A percentile compares a stretch with the other conserved stretches of the same genome.
Evolutionary conservation across 2,888 invertebrate species (phyloP).

Genomic region (Boloria euphrosyne): DNA sequence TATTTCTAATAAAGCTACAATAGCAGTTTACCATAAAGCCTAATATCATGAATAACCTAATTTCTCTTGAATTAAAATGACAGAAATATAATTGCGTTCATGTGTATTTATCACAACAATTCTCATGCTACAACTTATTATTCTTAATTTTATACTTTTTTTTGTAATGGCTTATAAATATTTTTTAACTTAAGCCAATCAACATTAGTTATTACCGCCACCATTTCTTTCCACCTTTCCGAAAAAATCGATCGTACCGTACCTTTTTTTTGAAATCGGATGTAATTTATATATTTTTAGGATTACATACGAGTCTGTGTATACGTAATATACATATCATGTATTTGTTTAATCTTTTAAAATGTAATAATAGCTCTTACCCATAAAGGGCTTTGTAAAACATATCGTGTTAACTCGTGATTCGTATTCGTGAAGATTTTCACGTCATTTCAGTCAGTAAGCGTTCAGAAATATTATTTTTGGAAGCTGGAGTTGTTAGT

Average conservation of each 20-base stretch:
- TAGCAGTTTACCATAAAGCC: constrained; percentile 32
- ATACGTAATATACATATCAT: not conserved
- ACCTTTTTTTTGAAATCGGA: not conserved
- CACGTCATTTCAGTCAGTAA: constrained; percentile 65
- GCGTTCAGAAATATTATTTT: constrained; percentile 77
- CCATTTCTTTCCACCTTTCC: not conserved
- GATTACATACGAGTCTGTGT: not conserved
- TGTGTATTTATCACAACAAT: constrained; percentile 15
- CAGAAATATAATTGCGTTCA: constrained; percentile 13
- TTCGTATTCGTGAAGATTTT: constrained; percentile 73
- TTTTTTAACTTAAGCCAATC: too few species aligned
- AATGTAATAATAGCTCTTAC: constrained; percentile 59
- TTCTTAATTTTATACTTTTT: not conserved
- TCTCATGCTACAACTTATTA: not conserved
- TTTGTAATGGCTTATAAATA: too few species aligned
- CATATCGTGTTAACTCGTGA: constrained; percentile 65
- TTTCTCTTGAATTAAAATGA: constrained; percentile 31
- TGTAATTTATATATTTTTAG: not conserved
- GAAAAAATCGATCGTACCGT: not conserved
- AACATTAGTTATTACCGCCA: too few species aligned
- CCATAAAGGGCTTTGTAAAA: constrained; percentile 57
- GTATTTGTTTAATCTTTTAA: constrained; percentile 8
- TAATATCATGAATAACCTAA: constrained; percentile 30
- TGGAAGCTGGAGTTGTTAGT: constrained; percentile 75
- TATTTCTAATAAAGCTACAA: constrained; percentile 27